Base-by-base conservation (phyloP, 2,113 vertebrate species). In the Grallaria varia region DNA sequence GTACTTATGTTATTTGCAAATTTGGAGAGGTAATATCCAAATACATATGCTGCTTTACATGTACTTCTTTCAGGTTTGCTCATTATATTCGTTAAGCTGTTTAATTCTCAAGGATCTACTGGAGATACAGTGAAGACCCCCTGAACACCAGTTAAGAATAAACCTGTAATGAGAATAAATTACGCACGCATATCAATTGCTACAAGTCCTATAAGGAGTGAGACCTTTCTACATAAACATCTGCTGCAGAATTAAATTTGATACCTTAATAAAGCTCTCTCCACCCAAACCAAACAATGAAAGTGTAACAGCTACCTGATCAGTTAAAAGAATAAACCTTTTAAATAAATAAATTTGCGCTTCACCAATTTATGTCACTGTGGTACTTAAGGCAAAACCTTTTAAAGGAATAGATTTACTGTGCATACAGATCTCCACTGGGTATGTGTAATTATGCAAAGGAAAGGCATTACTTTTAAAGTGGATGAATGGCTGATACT, bases 381-480 rank as follows among this genome's bases (percentile, higher is more conserved):
- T 50, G 81, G 96, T 97, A 97, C 98, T 98, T 98, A 97, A 97
- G 96, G 97, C 90, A 4, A 97, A 98, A 98, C 97, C 97, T 98
- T 98, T 98, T 98, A 98, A 98, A 98, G 95, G 97, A 95, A 93
- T 67, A 97, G 98, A 98, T 98, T 98, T 98, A 97, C 97, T 96
- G 96, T 96, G 95, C 90, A 81, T 83, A 95, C 93, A 90, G 97
- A 96, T 96, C 96, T 97, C 97, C 96, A 96, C 93, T 97, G 97
- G 97, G 97, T 92, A 91, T 87, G 95, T 93, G 97, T 97, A 98
- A 98, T 98, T 98, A 97, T 95, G 96, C 97, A 95, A 96, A 97
- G 96, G 96, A 91, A 97, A 98, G 97, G 96, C 97, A 97, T 98
- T 97, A 97, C 98, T 98, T 98, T 97, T 97, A 97, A 97, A 97